Percentiles rank a stretch among this genome's conserved stretches.
Conservation (phyloP, 2,888 invertebrate species). For the Heliconius erato region DNA sequence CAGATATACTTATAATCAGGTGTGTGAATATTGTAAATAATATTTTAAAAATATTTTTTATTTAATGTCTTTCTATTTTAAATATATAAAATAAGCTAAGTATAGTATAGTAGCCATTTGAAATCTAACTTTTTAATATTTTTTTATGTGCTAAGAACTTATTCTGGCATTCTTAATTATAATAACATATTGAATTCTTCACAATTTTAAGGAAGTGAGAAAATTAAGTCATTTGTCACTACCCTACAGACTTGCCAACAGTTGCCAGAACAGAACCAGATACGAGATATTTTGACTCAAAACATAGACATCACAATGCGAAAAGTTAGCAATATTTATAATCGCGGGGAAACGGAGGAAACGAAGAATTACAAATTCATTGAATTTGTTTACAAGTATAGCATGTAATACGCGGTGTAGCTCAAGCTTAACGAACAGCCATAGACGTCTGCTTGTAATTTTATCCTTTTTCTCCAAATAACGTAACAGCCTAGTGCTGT, state of each 20-base stretch:
- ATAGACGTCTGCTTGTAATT: slow-evolving; percentile 46
- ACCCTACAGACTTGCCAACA: no score
- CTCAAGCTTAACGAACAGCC: slow-evolving; percentile 32
- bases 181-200: not conserved
- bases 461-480: slow-evolving; percentile 48
- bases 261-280: no score
- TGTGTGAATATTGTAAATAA: no score
- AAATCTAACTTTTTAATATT: not conserved
- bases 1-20: no score
- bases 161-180: not conserved
- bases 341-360: no score
- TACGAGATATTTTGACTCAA: no score
- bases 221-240: no score
- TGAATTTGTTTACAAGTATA: not conserved
- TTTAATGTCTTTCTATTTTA: not conserved
- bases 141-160: not conserved
- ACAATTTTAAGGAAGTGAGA: not conserved
- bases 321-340: no score
- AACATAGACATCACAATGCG: no score
- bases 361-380: no score
- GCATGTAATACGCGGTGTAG: slow-evolving; percentile 10
- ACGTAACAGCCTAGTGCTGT: slow-evolving; percentile 43
- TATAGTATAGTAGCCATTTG: not conserved
- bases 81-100: not conserved
- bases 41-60: not conserved